These are phyloP conservation scores for Chloropsis hardwickii DNA, from an alignment of 2,113 vertebrate genomes.

Conservation along the genomic window DNA sequence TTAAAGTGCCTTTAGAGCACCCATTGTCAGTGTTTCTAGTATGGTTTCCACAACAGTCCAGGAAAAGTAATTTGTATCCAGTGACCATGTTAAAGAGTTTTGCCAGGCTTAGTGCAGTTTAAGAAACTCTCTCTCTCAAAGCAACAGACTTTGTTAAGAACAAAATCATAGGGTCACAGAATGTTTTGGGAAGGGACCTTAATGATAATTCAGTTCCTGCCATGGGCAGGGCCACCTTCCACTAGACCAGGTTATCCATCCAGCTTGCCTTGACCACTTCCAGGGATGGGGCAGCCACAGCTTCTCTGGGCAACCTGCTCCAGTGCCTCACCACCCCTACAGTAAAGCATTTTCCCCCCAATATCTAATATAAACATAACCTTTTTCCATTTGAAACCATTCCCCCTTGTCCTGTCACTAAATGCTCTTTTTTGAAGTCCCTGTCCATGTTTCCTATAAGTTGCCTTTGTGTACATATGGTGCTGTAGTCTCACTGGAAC, in stretches of 20 bases:
- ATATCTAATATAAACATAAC: background rate
- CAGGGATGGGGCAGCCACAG: background rate
- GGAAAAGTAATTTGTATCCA: conserved; percentile 17
- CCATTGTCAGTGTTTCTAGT: conserved; percentile 25
- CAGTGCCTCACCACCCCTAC: background rate
- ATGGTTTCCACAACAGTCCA: conserved; percentile 45
- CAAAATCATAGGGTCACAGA: background rate
- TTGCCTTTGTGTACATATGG: background rate
- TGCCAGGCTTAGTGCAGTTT: background rate
- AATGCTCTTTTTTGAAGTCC: background rate
- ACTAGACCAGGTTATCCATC: background rate
- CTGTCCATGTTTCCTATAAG: background rate
- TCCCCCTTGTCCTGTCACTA: background rate
- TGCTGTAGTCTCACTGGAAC: background rate
- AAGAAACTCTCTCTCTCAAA: background rate
- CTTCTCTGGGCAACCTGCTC: background rate
- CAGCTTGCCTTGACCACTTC: background rate
- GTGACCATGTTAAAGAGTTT: background rate
- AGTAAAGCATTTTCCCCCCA: background rate
- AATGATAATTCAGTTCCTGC: background rate
- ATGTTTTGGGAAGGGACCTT: background rate
- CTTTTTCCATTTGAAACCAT: background rate
- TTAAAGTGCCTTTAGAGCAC: background rate
- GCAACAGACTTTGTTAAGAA: background rate
- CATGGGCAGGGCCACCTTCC: background rate